Evolutionary conservation across 64 coral and sea anemone genomes (phyloP), one percentile per base, ranked within the genome.

Genomic region (Montipora cactus): DNA sequence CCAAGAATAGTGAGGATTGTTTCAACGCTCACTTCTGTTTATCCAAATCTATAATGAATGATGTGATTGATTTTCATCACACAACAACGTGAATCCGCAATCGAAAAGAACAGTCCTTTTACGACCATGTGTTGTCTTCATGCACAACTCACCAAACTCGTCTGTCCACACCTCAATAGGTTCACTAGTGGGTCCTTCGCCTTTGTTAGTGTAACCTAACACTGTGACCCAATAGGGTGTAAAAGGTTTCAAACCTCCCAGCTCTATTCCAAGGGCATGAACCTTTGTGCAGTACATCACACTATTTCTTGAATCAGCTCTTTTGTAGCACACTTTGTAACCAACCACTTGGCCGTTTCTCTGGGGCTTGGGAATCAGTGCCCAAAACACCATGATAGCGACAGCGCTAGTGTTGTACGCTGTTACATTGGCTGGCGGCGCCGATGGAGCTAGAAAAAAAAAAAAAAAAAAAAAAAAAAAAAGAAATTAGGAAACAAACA

Each of bases 101-200:
- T 7, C 51, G 59, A 64, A 64, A 11, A 14, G 14, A 10, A 64
- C 10, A 64, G 0, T 64, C 13, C 2, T 7, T 15, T 12, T 64
- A 11, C 59, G 10, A 64, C 8, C 3, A 64, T 53, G 5, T 53
- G 51, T 5, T 7, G 51, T 53, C 5, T 53, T 53, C 51, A 15
- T 15, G 14, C 20, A 3, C 52, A 45, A 61, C 93, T 94, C 80
- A 94, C 93, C 93, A 77, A 90, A 90, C 69, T 90, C 77, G 15
- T 94, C 93, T 8, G 93, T 94, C 93, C 87, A 94, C 10, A 94
- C 93, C 7, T 49, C 45, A n/a, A 90, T 6, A 6, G 93, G 87
- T 15, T 68, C 20, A 76, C 75, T 90, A 5, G 77, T 76, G 19
- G 93, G 93, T 22, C 93, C 93, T 19, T 94, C 93, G 0, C 93